Evolutionary conservation across 2,797 vertebrate genomes (phyloP), one percentile per base, ranked within the genome.

Genomic region (Notolepis coatsorum): DNA sequence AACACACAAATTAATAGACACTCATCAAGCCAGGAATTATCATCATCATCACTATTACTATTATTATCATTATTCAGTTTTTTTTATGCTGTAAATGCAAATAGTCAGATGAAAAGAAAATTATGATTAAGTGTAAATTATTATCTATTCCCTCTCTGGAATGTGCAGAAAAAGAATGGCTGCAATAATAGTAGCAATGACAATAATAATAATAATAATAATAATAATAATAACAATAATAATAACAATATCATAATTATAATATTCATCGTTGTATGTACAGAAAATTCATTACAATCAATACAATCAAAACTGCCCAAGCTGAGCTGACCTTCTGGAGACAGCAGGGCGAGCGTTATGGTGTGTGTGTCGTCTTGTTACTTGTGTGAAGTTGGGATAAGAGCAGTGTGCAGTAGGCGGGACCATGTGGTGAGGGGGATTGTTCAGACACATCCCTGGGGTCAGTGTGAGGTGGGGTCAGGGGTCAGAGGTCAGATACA

Each of bases 241-340:
- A 63, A 72, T 45, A 83, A 84, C 83, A 90, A 84, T 79, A 88
- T 89, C 73, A 83, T 88, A 75, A 68, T 56, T 43, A 56, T 56
- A 88, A 84, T 89, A 88, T 82, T 89, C 75, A 78, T 89, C 74
- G 75, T 89, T 73, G 69, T 92, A 91, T 92, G 75, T 92, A 92
- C 90, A 92, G 75, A 88, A 89, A 87, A 84, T 86, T 91, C 80
- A 89, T 84, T 91, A 91, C 87, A 92, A 90, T 92, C 90, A 90
- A 89, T 93, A 94, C 92, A 93, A 93, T 93, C 93, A 92, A 91
- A 91, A 92, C 88, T 91, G 91, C 91, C 92, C 92, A 88, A 89
- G 90, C 90, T 92, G 92, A 93, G 92, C 88, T 77, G 85, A 94
- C 92, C 92, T 92, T 93, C 91, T 89, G 89, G 82, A 85, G 83